Conservation (phyloP, 1,140 invertebrate species). For the Lasioglossum baleicum region DNA sequence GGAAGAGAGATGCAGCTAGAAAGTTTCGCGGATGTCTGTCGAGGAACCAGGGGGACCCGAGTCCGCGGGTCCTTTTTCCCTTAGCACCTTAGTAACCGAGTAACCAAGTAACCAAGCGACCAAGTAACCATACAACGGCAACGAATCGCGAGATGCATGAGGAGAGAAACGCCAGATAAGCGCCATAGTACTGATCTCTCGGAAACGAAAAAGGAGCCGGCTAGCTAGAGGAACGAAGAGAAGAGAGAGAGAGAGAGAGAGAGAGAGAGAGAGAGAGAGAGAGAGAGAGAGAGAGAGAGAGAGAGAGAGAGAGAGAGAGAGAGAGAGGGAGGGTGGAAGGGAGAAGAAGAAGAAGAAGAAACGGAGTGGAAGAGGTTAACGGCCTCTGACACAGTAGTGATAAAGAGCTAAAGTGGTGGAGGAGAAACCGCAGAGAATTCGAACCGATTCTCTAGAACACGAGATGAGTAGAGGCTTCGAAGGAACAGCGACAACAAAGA, state of each 20-base stretch:
- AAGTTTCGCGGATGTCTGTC: constrained; percentile 21
- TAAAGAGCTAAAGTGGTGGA: constrained; percentile 56
- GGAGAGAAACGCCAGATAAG: constrained; percentile 50
- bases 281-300: background rate
- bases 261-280: background rate
- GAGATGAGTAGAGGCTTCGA: constrained; percentile 14
- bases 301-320: background rate
- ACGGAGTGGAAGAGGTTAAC: constrained; percentile 54
- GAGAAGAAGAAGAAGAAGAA: constrained; percentile 51
- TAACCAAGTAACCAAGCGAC: constrained; percentile 66
- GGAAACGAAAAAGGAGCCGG: constrained; percentile 46
- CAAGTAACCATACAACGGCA: constrained; percentile 61
- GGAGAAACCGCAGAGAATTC: constrained; percentile 59
- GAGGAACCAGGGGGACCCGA: background rate
- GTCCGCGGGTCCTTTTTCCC: constrained; percentile 37
- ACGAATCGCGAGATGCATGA: constrained; percentile 43
- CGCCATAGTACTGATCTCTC: constrained; percentile 40
- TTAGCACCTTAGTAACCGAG: constrained; percentile 39
- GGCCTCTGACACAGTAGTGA: constrained; percentile 59
- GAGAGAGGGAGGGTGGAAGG: constrained; percentile 11
- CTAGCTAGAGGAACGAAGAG: constrained; percentile 39
- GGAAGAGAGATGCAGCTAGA: background rate
- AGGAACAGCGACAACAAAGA: background rate
- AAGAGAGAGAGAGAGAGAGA: background rate
- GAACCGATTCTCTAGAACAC: constrained; percentile 33